Percentiles rank a stretch among this genome's conserved stretches.
phyloP scores from a whole-genome alignment of 2,888 invertebrate genomes.

The Anodontia alba region DNA sequence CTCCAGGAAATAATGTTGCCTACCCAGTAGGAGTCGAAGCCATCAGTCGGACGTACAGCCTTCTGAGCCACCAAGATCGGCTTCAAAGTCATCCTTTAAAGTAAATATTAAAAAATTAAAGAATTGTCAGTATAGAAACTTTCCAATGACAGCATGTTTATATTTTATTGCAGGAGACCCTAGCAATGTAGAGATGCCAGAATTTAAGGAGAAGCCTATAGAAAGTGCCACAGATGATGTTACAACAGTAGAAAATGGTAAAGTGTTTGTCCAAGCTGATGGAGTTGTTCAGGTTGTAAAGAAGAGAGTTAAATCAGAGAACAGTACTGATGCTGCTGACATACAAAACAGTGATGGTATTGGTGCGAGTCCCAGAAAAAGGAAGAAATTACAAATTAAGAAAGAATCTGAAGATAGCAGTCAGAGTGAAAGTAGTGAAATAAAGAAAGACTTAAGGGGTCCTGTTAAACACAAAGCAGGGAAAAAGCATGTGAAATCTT shows the following conservation, averaged over 20 bases:
- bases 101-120: too few relatives aligned
- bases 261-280: conserved; percentile 70
- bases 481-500: background rate
- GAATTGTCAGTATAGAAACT: too few relatives aligned
- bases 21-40: too few relatives aligned
- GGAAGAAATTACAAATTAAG: background rate
- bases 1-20: too few relatives aligned
- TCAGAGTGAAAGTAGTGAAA: too few relatives aligned
- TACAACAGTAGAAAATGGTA: conserved; percentile 74
- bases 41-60: too few relatives aligned
- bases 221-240: conserved; percentile 69
- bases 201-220: conserved; percentile 2
- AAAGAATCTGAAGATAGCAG: background rate
- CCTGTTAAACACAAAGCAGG: too few relatives aligned
- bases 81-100: too few relatives aligned
- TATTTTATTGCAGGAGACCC: conserved; percentile 49
- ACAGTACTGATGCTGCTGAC: too few relatives aligned
- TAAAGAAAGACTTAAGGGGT: conserved; percentile 17
- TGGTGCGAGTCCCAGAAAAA: background rate
- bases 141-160: too few relatives aligned
- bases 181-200: conserved; percentile 57
- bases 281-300: conserved; percentile 59
- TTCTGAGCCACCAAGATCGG: too few relatives aligned
- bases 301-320: conserved; percentile 20
- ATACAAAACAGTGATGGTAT: background rate